phyloP scores from a whole-genome alignment of 2,888 invertebrate genomes.

The Mesochorus sp. region DNA sequence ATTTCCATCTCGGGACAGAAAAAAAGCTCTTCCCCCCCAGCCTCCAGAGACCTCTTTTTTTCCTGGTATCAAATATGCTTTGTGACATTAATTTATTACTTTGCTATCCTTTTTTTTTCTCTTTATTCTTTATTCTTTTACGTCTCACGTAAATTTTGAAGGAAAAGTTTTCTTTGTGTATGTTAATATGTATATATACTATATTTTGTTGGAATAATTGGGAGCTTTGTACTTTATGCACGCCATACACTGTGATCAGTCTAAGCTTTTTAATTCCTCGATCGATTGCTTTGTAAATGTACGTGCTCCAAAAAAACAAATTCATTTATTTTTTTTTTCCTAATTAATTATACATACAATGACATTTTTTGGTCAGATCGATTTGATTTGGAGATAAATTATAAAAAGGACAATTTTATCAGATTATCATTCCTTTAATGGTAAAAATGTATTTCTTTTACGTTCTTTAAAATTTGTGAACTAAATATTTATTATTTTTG shows the following conservation, averaged over 20 bases:
- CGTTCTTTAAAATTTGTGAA: no score
- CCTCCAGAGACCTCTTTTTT: constrained; percentile 25
- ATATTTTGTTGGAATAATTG: not conserved
- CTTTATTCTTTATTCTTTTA: constrained; percentile 4
- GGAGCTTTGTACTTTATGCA: constrained; percentile 37
- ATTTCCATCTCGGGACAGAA: constrained; percentile 4
- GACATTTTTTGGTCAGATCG: no score
- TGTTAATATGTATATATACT: not conserved
- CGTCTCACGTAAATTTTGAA: not conserved
- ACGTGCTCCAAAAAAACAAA: constrained; percentile 11
- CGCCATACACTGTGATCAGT: constrained; percentile 43
- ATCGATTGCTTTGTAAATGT: constrained; percentile 33
- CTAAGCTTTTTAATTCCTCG: constrained; percentile 28
- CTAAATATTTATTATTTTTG: no score
- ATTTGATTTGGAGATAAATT: no score
- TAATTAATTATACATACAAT: no score
- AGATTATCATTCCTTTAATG: no score
- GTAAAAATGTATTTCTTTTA: no score
- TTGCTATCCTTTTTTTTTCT: constrained; percentile 11
- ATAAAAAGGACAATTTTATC: no score
- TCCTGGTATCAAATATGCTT: constrained; percentile 35
- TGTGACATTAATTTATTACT: constrained; percentile 6
- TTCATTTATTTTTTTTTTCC: not conserved
- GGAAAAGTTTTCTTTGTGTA: constrained; percentile 1
- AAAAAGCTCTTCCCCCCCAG: constrained; percentile 23